Evolutionary conservation across 2,888 invertebrate genomes (phyloP).

Genomic region (Harpalus rufipes): DNA sequence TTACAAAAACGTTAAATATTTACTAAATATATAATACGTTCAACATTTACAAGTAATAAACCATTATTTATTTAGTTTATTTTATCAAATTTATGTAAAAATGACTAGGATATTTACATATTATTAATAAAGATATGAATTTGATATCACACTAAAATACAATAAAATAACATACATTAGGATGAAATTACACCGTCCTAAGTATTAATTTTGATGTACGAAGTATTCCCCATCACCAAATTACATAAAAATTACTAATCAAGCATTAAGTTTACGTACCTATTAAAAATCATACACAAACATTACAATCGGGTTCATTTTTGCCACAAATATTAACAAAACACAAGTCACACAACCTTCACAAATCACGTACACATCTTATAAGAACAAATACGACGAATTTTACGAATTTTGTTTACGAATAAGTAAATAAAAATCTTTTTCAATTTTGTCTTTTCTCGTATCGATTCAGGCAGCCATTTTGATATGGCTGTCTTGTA

Average conservation of each 20-base stretch:
- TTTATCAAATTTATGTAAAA: not conserved
- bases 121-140: not conserved
- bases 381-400: slow-evolving; percentile 9
- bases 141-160: not conserved
- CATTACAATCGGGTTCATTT: slow-evolving; percentile 50
- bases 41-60: not conserved
- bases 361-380: slow-evolving; percentile 57
- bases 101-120: not conserved
- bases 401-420: slow-evolving; percentile 39
- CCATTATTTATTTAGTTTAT: not conserved
- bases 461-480: slow-evolving; percentile 65
- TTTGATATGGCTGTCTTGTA: slow-evolving; percentile 63
- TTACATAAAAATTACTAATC: slow-evolving; percentile 13
- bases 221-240: not conserved
- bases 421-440: slow-evolving; percentile 60
- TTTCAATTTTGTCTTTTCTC: slow-evolving; percentile 45
- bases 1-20: not conserved
- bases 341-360: slow-evolving; percentile 30
- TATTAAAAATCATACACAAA: slow-evolving; percentile 57
- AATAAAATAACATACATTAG: not conserved
- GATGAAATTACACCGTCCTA: not conserved
- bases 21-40: not conserved
- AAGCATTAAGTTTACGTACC: slow-evolving; percentile 34
- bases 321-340: slow-evolving; percentile 25
- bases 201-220: not conserved